Base-by-base conservation (phyloP, 1,140 invertebrate genomes). In the Pseudomyrmex pallidus region DNA sequence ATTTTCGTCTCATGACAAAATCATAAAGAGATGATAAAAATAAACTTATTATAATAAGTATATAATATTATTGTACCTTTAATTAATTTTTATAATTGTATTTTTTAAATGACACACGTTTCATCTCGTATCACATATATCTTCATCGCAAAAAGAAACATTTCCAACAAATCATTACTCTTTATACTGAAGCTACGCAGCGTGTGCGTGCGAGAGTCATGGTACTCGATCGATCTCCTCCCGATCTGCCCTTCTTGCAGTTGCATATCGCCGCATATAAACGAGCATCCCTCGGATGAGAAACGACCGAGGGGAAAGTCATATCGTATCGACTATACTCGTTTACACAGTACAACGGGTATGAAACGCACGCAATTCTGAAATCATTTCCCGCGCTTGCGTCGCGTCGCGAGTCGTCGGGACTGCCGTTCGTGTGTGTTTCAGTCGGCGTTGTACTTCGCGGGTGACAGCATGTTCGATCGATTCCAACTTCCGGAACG, bases 301-400 rank as follows among this genome's bases (percentile, higher is more conserved):
- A 13, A 56, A 46, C 61, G 35, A 77, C 35, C 35, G 17, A 5
- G 17, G 17, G 13, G 35, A 74, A n/a, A 77, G 17, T 77, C 63
- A 68, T 25, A 25, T 67, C 17, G 25, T 10, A 25, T 77, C 54
- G 17, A 5, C 5, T 35, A 15, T 44, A 13, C 3, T 7, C 56
- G 1, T 10, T 12, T 20, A 13, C n/a, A 52, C 5, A 56, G 17
- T 12, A 76, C n/a, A 20, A 57, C 56, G 15, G 48, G 25, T 57
- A 48, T 64, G 7, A 74, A 22, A 52, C 64, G 25, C 50, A 52
- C 74, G 68, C 46, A 25, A 48, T 48, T 7, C 1, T 57, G 20
- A 12, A 61, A 54, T 78, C 15, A 10, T 22, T 70, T 15, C 0
- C 12, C 44, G 76, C 85, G 85, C 84, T 86, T 86, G 85, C 85